Evolutionary conservation across 2,797 vertebrate genomes (phyloP).

Genomic region (Gallinago nigripennis): DNA sequence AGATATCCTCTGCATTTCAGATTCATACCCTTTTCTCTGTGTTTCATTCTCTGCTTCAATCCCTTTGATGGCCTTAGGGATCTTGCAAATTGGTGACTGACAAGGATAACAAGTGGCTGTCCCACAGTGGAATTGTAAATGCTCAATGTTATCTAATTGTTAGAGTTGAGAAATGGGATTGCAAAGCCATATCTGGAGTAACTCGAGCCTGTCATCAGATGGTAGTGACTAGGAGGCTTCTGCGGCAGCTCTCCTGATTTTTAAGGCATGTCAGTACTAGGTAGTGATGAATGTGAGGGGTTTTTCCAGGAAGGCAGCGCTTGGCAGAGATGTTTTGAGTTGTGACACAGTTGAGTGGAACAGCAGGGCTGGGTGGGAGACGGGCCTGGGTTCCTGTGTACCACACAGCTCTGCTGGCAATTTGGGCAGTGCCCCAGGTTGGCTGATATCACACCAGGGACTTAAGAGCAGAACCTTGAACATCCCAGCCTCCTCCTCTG

Average conservation of each 20-base stretch:
- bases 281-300: not conserved
- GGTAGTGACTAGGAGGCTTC: not conserved
- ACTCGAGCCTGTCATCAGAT: not conserved
- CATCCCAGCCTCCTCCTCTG: not conserved
- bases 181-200: not conserved
- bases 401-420: not conserved
- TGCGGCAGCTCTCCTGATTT: not conserved
- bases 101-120: not conserved
- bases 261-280: not conserved
- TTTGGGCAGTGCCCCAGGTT: not conserved
- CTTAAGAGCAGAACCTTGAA: not conserved
- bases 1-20: conserved; percentile 16
- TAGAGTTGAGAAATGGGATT: conserved; percentile 4
- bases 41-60: not conserved
- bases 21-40: not conserved
- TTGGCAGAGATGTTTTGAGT: not conserved
- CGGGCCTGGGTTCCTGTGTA: not conserved
- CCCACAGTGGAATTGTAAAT: not conserved
- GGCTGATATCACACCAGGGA: not conserved
- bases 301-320: not conserved
- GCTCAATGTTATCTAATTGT: not conserved
- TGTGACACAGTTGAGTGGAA: not conserved
- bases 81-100: not conserved
- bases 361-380: not conserved
- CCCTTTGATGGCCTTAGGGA: not conserved